Evolutionary conservation across 2,113 vertebrate genomes (phyloP).

Genomic region (Holacanthus passer): DNA sequence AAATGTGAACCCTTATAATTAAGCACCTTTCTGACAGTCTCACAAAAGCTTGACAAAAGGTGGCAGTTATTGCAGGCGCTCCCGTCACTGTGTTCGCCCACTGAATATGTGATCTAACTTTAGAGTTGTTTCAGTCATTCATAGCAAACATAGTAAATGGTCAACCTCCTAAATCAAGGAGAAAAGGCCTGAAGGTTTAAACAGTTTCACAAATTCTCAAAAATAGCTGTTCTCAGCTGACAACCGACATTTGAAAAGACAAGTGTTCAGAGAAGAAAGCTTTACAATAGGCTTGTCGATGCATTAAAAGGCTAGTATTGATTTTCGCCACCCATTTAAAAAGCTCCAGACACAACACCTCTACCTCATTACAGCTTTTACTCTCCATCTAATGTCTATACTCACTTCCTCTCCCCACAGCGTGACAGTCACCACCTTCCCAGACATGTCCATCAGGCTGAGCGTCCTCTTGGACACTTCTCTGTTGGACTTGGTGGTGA

Average conservation of each 20-base stretch:
- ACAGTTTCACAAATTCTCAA: background rate
- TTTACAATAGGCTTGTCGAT: background rate
- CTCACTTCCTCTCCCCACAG: conserved; percentile 96
- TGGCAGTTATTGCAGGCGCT: background rate
- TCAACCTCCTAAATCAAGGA: background rate
- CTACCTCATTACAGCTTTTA: background rate
- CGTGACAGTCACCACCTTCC: conserved; percentile 91
- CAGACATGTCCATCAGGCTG: conserved; percentile 92
- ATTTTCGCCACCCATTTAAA: conserved; percentile 8
- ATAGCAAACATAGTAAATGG: background rate
- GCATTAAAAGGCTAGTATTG: conserved; percentile 1
- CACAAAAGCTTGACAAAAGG: background rate
- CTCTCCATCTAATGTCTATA: background rate
- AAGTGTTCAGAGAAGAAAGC: background rate
- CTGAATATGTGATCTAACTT: background rate
- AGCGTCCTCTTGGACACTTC: conserved; percentile 95
- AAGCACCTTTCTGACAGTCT: background rate
- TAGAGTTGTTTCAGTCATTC: background rate
- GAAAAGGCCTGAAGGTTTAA: background rate
- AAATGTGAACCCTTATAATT: conserved; percentile 29
- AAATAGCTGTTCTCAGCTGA: background rate
- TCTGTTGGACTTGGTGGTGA: conserved; percentile 90
- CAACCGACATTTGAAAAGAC: background rate
- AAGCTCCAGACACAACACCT: background rate
- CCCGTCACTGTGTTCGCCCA: background rate